Percentiles rank a stretch among this genome's conserved stretches.
phyloP scores from a whole-genome alignment of 2,888 invertebrate species.

The Leptopterna dolabrata region DNA sequence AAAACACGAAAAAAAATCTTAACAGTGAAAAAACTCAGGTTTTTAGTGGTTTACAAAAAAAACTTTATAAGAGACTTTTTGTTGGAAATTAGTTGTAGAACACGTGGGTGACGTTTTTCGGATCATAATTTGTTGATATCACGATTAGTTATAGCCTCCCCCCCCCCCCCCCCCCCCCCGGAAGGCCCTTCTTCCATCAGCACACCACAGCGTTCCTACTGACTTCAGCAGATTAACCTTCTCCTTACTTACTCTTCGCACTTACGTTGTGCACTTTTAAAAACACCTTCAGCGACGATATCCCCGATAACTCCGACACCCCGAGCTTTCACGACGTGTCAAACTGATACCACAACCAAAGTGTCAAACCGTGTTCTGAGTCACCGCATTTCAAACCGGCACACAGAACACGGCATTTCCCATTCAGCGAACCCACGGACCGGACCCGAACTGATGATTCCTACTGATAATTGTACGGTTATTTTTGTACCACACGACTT shows the following conservation, averaged over 20 bases:
- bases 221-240: neutral
- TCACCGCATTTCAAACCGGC: neutral
- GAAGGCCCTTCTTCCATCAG: too few species aligned
- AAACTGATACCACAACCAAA: neutral
- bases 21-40: too few species aligned
- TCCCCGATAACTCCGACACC: neutral
- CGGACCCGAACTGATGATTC: neutral
- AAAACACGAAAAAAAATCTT: too few species aligned
- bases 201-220: neutral
- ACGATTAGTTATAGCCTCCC: too few species aligned
- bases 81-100: too few species aligned
- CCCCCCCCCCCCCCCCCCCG: too few species aligned
- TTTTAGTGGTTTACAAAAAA: too few species aligned
- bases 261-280: too few species aligned
- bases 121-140: too few species aligned
- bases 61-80: too few species aligned
- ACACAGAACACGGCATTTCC: neutral
- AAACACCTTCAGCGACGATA: neutral
- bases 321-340: neutral
- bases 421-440: neutral
- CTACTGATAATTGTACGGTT: neutral
- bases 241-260: neutral
- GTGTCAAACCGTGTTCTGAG: slow-evolving; percentile 23
- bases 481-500: neutral
- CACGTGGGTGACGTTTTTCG: too few species aligned